Evolutionary conservation across 2,113 vertebrate genomes (phyloP).

Genomic region (Stegostoma tigrinum): DNA sequence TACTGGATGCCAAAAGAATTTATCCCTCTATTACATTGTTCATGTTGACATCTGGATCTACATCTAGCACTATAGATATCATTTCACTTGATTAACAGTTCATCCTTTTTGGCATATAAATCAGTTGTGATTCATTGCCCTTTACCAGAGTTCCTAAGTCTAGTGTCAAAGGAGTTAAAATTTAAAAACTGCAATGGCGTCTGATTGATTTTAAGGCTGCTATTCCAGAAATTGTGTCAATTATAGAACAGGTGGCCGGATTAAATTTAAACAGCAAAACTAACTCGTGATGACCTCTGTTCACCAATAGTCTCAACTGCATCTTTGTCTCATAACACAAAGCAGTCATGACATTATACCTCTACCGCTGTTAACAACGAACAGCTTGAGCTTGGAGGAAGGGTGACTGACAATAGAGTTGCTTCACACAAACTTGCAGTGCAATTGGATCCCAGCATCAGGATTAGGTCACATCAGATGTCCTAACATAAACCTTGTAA

Average conservation of each 20-base stretch:
- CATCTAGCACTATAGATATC: background rate
- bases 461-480: background rate
- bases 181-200: background rate
- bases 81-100: background rate
- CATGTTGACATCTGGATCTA: background rate
- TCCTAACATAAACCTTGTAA: background rate
- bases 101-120: background rate
- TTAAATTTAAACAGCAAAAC: background rate
- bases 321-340: background rate
- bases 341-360: background rate
- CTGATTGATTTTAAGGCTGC: background rate
- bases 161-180: too few relatives aligned
- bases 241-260: background rate
- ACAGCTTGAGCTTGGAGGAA: background rate
- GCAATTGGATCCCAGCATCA: background rate
- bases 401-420: background rate
- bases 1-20: background rate
- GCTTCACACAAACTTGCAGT: background rate
- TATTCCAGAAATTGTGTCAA: background rate
- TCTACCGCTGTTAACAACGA: background rate
- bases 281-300: background rate
- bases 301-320: background rate
- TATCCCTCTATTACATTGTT: background rate
- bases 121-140: background rate
- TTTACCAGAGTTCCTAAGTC: background rate